Evolutionary conservation across 2,797 vertebrate genomes (phyloP), one percentile per base, ranked within the genome.

Genomic region (Naso thynnoides): DNA sequence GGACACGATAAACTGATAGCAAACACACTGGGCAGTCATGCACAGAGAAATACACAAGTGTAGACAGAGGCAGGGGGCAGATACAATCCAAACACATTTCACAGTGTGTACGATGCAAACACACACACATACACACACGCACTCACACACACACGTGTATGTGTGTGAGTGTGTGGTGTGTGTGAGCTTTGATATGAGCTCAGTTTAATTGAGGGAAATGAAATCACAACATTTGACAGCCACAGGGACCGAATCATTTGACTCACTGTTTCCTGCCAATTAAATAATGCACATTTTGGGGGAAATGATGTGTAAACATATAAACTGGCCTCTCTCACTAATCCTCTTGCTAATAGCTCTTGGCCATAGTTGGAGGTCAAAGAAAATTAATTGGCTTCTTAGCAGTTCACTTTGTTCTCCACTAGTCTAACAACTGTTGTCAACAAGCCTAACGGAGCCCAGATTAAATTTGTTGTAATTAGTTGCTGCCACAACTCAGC

Each of bases 151-250:
- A n/a, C n/a, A n/a, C n/a, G n/a, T n/a, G n/a, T n/a, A n/a, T n/a
- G n/a, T n/a, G n/a, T n/a, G n/a, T n/a, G n/a, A n/a, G n/a, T n/a
- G n/a, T n/a, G n/a, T n/a, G n/a, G 44, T 8, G 44, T 73, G 45
- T 27, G 54, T 38, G 54, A 63, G 69, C 49, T 79, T 79, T 73
- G 69, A 82, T 75, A 82, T 81, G 50, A 76, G 81, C 42, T 67
- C 47, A 31, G 53, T 78, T 82, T 81, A 84, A 91, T 78, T 73
- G 69, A 76, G 77, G 50, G 63, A 83, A 79, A 86, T 70, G 4
- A 70, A 86, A 82, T 63, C 54, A 47, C 58, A 80, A 26, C 72
- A 42, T 73, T 74, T 60, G 76, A 79, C 68, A 82, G 78, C 82
- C 70, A 68, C 24, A 2, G 77, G 77, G 55, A 73, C 62, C 18